These are phyloP conservation scores for Oreohelix idahoensis DNA, from an alignment of 1,140 invertebrate genomes.

Conservation along the genomic window DNA sequence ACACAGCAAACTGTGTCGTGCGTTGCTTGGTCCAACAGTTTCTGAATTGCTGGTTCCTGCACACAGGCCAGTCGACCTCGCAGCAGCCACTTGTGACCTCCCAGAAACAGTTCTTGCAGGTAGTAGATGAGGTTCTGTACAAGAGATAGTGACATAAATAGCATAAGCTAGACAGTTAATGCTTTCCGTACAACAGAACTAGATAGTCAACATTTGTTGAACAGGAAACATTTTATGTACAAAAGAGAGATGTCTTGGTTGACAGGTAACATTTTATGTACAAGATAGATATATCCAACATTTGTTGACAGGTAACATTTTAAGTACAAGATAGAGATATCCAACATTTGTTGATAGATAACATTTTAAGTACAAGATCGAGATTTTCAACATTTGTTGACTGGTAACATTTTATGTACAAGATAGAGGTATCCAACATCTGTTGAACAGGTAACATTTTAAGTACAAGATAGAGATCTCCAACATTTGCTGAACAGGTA, in stretches of 20 bases:
- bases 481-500: too few species aligned
- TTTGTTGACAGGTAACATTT: too few species aligned
- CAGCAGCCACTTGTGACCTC: conserved; percentile 21
- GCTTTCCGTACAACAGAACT: too few species aligned
- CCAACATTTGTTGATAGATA: too few species aligned
- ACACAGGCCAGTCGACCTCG: not conserved
- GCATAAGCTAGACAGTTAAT: too few species aligned
- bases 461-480: too few species aligned
- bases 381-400: not conserved
- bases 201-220: not conserved
- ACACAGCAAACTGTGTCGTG: not conserved
- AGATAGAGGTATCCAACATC: not conserved
- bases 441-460: too few species aligned
- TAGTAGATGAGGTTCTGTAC: conserved; percentile 16
- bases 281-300: too few species aligned
- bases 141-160: not conserved
- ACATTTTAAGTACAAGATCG: too few species aligned
- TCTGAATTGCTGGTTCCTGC: not conserved
- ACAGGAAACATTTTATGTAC: not conserved
- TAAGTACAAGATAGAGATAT: too few species aligned
- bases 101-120: conserved; percentile 23
- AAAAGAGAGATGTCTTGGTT: not conserved
- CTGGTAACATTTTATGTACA: not conserved
- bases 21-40: conserved; percentile 1
- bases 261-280: too few species aligned